phyloP scores from a whole-genome alignment of 2,113 vertebrate species.

The Burhinus oedicnemus region DNA sequence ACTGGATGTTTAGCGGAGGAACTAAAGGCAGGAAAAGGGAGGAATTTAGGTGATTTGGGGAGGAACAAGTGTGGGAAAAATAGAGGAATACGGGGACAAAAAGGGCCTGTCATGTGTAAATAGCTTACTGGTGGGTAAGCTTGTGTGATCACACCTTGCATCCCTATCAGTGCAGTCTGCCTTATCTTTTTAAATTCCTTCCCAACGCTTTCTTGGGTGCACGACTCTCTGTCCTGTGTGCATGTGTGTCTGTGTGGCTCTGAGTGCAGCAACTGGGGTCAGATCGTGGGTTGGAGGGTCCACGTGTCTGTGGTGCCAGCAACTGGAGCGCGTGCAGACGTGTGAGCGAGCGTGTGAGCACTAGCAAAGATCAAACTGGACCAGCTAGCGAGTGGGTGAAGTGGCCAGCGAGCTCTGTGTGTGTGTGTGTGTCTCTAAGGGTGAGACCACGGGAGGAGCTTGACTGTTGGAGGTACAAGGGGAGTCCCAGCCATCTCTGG shows the following conservation, averaged over 20 bases:
- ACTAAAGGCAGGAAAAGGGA: not conserved
- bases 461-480: not conserved
- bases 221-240: not conserved
- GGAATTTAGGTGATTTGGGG: not conserved
- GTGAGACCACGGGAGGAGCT: not conserved
- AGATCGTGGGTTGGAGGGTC: rapidly evolving
- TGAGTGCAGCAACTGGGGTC: rapidly evolving
- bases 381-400: no score
- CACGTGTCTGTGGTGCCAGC: not conserved
- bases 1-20: not conserved
- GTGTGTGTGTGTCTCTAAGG: not conserved
- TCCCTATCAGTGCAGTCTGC: not conserved
- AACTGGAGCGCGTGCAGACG: rapidly evolving
- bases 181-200: not conserved
- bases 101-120: not conserved
- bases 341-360: rapidly evolving
- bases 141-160: rapidly evolving
- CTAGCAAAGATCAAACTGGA: not conserved
- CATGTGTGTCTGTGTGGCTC: not conserved
- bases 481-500: not conserved
- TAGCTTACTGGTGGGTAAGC: not conserved
- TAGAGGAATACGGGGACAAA: not conserved
- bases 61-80: not conserved
- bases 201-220: not conserved
- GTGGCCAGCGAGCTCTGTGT: not conserved